Evolutionary conservation across 2,113 vertebrate genomes (phyloP), one percentile per base, ranked within the genome.

Genomic region (Lophura nycthemera): DNA sequence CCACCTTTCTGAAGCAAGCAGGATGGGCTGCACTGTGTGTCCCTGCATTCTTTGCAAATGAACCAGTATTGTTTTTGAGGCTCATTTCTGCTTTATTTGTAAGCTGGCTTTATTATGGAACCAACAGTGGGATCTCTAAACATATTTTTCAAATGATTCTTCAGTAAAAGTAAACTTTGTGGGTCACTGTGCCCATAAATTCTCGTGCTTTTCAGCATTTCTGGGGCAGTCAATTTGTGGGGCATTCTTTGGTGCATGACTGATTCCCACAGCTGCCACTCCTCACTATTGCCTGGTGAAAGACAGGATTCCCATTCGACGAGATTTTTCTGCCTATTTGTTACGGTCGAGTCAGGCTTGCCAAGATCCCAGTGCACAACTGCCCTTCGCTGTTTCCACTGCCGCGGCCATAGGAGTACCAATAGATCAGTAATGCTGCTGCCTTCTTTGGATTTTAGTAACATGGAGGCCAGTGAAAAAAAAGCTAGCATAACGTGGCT

Each of bases 1-100:
- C 99, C 99, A 98, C 98, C 99, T 99, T 97, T 97, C 98, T 99
- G 98, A 98, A 88, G 86, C 95, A 94, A 64, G 18, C 57, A 96
- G 96, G 93, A 91, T 40, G 78, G 83, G 75, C 82, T 70, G 47
- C 56, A 54, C 61, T 95, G 64, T 78, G 43, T n/a, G 72, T 70
- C 90, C 63, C 86, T 70, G 29, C 90, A 45, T 94, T 96, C 93
- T 80, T 97, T 95, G 96, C 91, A 86, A 89, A 89, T 75, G 90
- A 92, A 92, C 80, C 74, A 66, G 43, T 82, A 65, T 66, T 74
- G 60, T 69, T 96, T 93, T 93, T 32, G 45, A 87, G 43, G 65
- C 69, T 95, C 63, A 34, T 93, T 91, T 78, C 86, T 94, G 88
- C 83, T 92, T 95, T 95, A 79, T 96, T 92, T 97, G 94, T 94